Base-by-base conservation (phyloP, 2,888 invertebrate genomes). In the Pelosia muscerda region DNA sequence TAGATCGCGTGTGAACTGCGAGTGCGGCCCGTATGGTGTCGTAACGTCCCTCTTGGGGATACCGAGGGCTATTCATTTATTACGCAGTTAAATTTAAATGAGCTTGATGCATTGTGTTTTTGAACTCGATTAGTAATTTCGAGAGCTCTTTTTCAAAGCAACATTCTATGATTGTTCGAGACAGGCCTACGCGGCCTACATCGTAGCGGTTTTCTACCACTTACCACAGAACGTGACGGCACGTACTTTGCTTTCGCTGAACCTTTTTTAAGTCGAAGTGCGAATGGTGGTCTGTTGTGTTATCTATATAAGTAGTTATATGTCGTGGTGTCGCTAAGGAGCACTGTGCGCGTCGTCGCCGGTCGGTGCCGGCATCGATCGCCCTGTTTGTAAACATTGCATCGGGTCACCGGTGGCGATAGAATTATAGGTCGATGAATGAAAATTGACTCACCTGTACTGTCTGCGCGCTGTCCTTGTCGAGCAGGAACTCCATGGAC, bases 401-500 rank as follows among this genome's bases (percentile, higher is more conserved):
- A 67, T 65, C 75, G 82, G 76, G 73, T 71, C 65, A 69, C 66
- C 72, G 64, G 28, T 8, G 22, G 55, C 68, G 65, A 68, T 58
- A 72, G 61, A 63, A 71, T 60, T 34, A 49, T 74, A 62, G 61
- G 54, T 61, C 34, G 64, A 68, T 64, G 73, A 68, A 61, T 62
- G 66, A 59, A 31, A 42, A 57, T 63, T 59, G 68, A 95, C 97
- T 97, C 89, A 98, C 98, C 98, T 98, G 96, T 84, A 97, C 96
- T 83, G 96, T 97, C 89, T 97, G 97, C 89, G 98, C 97, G 95
- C 98, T 98, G 91, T 98, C 97, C 95, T 98, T 98, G 95, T 98
- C 98, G 92, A 98, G 96, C 90, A 98, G 96, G 95, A 98, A 98
- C 96, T 98, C 98, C 98, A 98, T 98, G 94, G 98, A 98, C 95